These are phyloP conservation scores for Rutpela maculata DNA, from an alignment of 2,888 invertebrate genomes.

Conservation along the genomic window DNA sequence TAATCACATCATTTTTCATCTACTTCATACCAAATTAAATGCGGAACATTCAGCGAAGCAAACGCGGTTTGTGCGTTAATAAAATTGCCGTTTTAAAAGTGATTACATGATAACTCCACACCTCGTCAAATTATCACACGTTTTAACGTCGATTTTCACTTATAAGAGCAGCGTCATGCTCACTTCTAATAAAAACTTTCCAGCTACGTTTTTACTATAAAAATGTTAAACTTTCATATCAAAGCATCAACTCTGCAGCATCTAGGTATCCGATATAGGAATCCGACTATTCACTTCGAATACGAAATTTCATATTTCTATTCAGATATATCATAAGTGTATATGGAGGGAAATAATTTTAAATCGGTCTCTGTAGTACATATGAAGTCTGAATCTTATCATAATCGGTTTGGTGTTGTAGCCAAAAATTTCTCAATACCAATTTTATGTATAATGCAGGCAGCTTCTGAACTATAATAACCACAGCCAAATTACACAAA, in stretches of 20 bases:
- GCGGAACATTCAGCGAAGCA: neutral
- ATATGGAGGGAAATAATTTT: neutral
- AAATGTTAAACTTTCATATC: slow-evolving; percentile 5
- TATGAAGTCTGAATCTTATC: neutral
- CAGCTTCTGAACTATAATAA: no score
- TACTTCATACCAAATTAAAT: neutral
- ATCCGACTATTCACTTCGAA: neutral
- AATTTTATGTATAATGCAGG: neutral
- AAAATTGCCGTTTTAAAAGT: neutral
- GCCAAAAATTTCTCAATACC: neutral
- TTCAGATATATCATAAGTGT: neutral
- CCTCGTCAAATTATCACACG: neutral
- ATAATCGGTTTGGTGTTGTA: neutral
- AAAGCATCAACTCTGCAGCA: slow-evolving; percentile 5
- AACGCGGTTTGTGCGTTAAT: neutral
- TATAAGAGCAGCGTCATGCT: neutral
- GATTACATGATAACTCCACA: neutral
- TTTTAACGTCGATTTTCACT: neutral
- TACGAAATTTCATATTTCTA: slow-evolving; percentile 12
- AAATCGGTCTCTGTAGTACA: neutral
- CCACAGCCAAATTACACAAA: no score
- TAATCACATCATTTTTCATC: slow-evolving; percentile 3
- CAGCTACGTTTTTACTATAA: neutral
- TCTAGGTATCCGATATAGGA: neutral
- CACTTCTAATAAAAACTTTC: neutral